phyloP scores from a whole-genome alignment of 2,888 invertebrate species.

The Lymantria monacha region DNA sequence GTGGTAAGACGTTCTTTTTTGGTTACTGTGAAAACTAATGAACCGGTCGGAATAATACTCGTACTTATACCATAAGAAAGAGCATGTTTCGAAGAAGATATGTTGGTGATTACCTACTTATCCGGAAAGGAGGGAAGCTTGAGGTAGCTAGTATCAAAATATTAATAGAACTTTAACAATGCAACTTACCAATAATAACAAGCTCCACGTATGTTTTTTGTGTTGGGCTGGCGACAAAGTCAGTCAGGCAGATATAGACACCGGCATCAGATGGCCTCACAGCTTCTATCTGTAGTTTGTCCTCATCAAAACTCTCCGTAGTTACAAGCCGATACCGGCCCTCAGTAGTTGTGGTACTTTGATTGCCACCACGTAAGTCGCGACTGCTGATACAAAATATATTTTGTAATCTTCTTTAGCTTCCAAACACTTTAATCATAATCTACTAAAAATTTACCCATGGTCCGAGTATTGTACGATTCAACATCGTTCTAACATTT shows the following conservation, averaged over 20 bases:
- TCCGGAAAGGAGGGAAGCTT: too few relatives aligned
- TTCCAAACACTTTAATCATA: too few relatives aligned
- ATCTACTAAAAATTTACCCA: too few relatives aligned
- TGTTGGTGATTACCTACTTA: too few relatives aligned
- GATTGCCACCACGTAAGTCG: constrained; percentile 57
- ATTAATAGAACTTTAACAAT: too few relatives aligned
- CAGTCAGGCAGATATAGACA: constrained; percentile 63
- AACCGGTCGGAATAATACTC: too few relatives aligned
- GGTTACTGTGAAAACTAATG: too few relatives aligned
- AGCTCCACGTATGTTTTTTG: constrained; percentile 61
- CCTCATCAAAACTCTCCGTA: constrained; percentile 44
- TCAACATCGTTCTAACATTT: too few relatives aligned
- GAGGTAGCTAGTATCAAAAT: too few relatives aligned
- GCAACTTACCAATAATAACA: constrained; percentile 56
- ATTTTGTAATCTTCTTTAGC: neutral
- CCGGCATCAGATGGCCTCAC: constrained; percentile 61
- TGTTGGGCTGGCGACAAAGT: constrained; percentile 63
- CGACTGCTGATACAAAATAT: constrained; percentile 61
- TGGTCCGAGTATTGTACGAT: neutral
- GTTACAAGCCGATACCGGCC: constrained; percentile 56
- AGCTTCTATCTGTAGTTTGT: constrained; percentile 51
- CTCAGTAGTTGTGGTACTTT: constrained; percentile 31
- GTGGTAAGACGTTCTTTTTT: too few relatives aligned
- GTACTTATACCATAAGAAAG: too few relatives aligned
- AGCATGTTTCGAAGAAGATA: too few relatives aligned